Percentiles rank a stretch among this genome's conserved stretches.
These are phyloP conservation scores for Oncorhynchus mykiss DNA, from an alignment of 2,113 vertebrate species.

Conservation along the genomic window DNA sequence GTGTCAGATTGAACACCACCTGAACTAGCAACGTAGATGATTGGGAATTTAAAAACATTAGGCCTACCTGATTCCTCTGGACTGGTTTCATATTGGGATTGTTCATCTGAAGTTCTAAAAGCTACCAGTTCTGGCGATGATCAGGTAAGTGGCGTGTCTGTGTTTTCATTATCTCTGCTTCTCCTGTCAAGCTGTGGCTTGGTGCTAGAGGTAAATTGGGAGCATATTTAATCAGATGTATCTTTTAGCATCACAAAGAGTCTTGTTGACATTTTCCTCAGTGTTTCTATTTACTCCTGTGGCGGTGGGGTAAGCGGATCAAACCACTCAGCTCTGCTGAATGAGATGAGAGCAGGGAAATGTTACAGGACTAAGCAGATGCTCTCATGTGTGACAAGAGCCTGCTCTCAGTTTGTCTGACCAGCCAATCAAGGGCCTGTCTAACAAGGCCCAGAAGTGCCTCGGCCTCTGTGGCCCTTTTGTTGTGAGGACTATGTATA, in stretches of 20 bases:
- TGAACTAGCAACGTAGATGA: too few species aligned
- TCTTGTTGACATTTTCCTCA: neutral
- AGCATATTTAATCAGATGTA: neutral
- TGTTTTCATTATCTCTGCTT: neutral
- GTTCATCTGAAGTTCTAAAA: too few species aligned
- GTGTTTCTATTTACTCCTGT: neutral
- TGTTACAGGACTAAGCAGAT: neutral
- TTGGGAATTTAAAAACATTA: too few species aligned
- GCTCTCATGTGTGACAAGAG: neutral
- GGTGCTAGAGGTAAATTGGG: neutral
- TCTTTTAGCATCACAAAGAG: neutral
- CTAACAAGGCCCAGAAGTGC: constrained; percentile 1
- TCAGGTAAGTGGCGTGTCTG: too few species aligned
- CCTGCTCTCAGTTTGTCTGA: neutral
- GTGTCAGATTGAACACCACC: neutral
- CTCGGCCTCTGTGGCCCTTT: neutral
- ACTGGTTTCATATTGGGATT: too few species aligned
- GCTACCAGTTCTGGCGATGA: too few species aligned
- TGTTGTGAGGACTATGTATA: neutral
- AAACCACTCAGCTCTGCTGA: neutral
- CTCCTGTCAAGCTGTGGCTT: neutral
- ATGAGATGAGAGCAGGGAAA: neutral
- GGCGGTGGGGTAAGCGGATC: neutral
- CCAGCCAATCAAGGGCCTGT: neutral
- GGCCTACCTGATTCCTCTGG: too few species aligned